A percentile compares a stretch with the other conserved stretches of the same genome.
Evolutionary conservation across 2,797 vertebrate species (phyloP).

Genomic region (Pristis pectinata): DNA sequence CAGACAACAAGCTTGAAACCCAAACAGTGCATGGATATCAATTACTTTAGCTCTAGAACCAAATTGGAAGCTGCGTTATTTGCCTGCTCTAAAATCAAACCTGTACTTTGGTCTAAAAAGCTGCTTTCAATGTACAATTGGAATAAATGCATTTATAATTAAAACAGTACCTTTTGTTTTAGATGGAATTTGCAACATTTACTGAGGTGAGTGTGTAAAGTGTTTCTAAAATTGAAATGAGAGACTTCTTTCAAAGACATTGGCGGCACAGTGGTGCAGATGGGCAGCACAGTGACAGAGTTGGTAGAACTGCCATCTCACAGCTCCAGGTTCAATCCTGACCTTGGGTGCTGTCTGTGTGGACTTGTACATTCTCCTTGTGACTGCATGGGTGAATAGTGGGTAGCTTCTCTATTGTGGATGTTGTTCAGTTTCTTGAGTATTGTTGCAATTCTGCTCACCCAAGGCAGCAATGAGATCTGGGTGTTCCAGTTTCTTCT

Average conservation of each 20-base stretch:
- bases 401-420: too few relatives aligned
- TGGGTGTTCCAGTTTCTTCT: too few relatives aligned
- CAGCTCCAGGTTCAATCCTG: too few relatives aligned
- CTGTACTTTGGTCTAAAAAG: not conserved
- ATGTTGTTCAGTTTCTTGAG: too few relatives aligned
- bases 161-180: not conserved
- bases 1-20: not conserved
- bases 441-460: too few relatives aligned
- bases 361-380: too few relatives aligned
- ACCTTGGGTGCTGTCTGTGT: too few relatives aligned
- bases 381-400: too few relatives aligned
- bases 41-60: not conserved
- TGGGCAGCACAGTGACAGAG: too few relatives aligned
- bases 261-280: too few relatives aligned
- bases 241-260: not conserved
- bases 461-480: too few relatives aligned
- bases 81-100: not conserved
- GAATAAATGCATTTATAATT: not conserved
- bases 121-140: not conserved
- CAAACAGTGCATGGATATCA: not conserved
- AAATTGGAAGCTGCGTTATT: not conserved
- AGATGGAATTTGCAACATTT: not conserved
- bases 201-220: not conserved
- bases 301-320: too few relatives aligned
- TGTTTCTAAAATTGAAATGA: not conserved